Evolutionary conservation across 2,797 vertebrate species (phyloP), one percentile per base, ranked within the genome.

Genomic region (Intellagama lesueurii): DNA sequence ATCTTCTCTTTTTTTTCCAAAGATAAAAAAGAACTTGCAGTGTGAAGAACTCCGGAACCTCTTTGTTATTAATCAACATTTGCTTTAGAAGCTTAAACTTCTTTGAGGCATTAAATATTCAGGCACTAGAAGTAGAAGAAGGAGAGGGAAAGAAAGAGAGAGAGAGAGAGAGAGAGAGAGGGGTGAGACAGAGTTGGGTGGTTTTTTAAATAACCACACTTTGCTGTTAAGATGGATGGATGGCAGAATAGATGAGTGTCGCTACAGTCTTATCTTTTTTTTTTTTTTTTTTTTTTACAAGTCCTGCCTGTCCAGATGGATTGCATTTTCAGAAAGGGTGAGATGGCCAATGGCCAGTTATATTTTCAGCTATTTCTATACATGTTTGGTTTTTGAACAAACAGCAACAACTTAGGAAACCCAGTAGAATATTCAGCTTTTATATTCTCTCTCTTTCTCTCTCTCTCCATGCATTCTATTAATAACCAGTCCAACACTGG

Each of bases 31-130:
- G 89, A 96, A 93, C 94, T 94, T 93, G 95, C 95, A 96, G 94
- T 91, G 93, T 92, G 91, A 86, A 91, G 93, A 96, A 96, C 94
- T 94, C 94, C 92, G 92, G 90, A 6, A 91, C 93, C 93, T 92
- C 93, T 95, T 95, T 96, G 86, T 97, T 96, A 97, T 97, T 97
- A 97, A 97, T 96, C 96, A 96, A 94, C 86, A 95, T 95, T 96
- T 85, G 7, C 93, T 96, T 95, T 96, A 96, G 95, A 96, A 96
- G 93, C 94, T 96, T 96, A 96, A 96, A 94, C 75, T 91, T 94
- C 95, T 97, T 96, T 96, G 95, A 97, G 94, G 93, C 94, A 91
- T 92, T 92, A 95, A 96, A 95, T 95, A 95, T 94, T 94, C 94
- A 95, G 87, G 88, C 94, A 89, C 82, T 52, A 84, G 12, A 0